A percentile compares a stretch with the other conserved stretches of the same genome.
phyloP scores from a whole-genome alignment of 2,113 vertebrate genomes.

The Corythornis madagascariensis region DNA sequence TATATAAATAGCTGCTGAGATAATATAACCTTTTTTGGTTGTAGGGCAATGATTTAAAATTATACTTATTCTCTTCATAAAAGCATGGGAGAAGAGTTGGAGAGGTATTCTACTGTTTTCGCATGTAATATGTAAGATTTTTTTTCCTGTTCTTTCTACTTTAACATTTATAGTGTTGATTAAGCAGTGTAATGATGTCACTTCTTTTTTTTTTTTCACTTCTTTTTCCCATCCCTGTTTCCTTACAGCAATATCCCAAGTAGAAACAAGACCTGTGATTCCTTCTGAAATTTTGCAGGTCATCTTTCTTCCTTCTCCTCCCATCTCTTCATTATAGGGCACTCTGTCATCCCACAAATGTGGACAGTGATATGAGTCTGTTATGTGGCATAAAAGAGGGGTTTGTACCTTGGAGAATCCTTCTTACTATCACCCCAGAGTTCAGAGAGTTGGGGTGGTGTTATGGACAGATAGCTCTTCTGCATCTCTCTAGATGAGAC shows the following conservation, averaged over 20 bases:
- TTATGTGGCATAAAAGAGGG: not conserved
- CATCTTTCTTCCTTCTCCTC: not conserved
- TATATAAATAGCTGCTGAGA: constrained; percentile 38
- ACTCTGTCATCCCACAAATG: not conserved
- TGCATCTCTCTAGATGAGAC: not conserved
- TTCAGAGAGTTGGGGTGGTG: not conserved
- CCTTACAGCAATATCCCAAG: not conserved
- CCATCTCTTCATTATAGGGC: not conserved
- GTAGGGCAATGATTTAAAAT: constrained; percentile 12
- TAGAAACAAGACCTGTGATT: not conserved
- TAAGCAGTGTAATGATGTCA: constrained; percentile 3
- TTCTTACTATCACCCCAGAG: not conserved
- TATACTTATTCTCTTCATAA: constrained; percentile 9
- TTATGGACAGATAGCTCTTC: not conserved
- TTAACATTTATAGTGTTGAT: constrained; percentile 3
- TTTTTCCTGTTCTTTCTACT: not conserved
- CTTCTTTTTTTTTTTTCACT: not conserved
- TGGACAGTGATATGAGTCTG: not conserved
- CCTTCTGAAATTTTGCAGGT: not conserved
- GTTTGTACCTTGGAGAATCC: not conserved
- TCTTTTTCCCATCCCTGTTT: not conserved
- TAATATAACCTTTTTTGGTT: constrained; percentile 10
- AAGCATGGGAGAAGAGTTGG: not conserved
- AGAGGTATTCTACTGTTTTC: constrained; percentile 21
- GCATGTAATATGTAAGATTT: not conserved